Conservation (phyloP, 2,888 invertebrate species). For the Diachrysia chrysitis region DNA sequence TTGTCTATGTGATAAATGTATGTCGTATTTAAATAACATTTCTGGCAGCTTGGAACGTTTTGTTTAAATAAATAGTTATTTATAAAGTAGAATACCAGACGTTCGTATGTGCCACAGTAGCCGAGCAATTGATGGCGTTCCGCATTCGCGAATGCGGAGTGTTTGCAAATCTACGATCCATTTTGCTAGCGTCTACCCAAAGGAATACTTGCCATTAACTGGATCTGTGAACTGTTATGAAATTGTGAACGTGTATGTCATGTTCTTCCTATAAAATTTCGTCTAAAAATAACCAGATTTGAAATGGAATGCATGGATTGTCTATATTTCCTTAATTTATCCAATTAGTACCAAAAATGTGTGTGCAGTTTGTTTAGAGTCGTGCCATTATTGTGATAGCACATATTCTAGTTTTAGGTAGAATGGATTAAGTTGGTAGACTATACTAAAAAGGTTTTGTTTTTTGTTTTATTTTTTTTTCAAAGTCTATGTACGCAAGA, state of each 20-base stretch:
- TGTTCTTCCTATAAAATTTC: background rate
- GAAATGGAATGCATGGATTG: background rate
- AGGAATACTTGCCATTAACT: conserved; percentile 56
- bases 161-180: conserved; percentile 47
- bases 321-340: background rate
- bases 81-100: conserved; percentile 32
- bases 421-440: too few relatives aligned
- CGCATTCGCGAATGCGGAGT: conserved; percentile 48
- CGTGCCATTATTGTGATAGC: too few relatives aligned
- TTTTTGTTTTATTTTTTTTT: conserved; percentile 6
- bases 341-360: conserved; percentile 11
- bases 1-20: background rate
- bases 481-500: too few relatives aligned
- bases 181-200: conserved; percentile 36
- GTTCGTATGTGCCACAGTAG: conserved; percentile 25
- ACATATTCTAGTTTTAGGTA: too few relatives aligned
- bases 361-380: conserved; percentile 12
- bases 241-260: conserved; percentile 16
- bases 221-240: conserved; percentile 19
- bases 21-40: background rate
- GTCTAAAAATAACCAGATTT: background rate
- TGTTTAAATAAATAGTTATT: conserved; percentile 34
- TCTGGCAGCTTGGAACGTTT: background rate
- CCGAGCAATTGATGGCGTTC: conserved; percentile 43
- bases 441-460: too few relatives aligned